Base-by-base conservation (phyloP, 1,140 invertebrate genomes). In the Chrysoperla carnea region DNA sequence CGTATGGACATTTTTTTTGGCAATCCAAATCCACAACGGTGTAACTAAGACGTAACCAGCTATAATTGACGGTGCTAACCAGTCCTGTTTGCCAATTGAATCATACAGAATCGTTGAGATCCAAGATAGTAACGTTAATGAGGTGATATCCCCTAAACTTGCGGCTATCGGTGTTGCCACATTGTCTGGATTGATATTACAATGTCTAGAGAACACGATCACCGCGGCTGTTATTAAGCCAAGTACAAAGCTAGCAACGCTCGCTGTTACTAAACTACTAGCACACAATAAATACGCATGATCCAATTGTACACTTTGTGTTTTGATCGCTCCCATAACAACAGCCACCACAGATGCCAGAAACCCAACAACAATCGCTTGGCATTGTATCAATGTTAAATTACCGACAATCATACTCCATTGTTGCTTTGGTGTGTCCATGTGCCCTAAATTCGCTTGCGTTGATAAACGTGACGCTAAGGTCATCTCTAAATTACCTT, bases 401-500 rank as follows among this genome's bases (percentile, higher is more conserved):
- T 95, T 95, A 31, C 86, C 87, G 12, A 79, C 61, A 44, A 92
- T 76, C 55, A 94, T 71, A 41, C 76, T 73, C 57, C 75, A 70
- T 51, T 82, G 69, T 50, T 78, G 72, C 41, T 71, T 75, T 5
- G 55, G 55, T 6, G 67, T 70, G 48, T 84, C 80, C 62, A 90
- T 73, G 46, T 83, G 75, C 11, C 85, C 85, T 43, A 89, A 60
- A 63, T 89, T 87, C 3, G 84, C 81, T 53, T 89, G 82, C 1
- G 89, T 94, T 3, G 90, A 95, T 1, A 98, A 67, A 29, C 93
- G 67, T 2, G 89, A 91, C 1, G 92, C 91, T 42, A 98, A 67
- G 1, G 92, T 97, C 93, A 97, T 98, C 67, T 97, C 93, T 46
- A 97, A 65, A 63, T 97, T 96, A 14, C 91, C 93, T 66, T 98